Evolutionary conservation across 2,797 vertebrate genomes (phyloP).

Genomic region (Florisuga fusca): DNA sequence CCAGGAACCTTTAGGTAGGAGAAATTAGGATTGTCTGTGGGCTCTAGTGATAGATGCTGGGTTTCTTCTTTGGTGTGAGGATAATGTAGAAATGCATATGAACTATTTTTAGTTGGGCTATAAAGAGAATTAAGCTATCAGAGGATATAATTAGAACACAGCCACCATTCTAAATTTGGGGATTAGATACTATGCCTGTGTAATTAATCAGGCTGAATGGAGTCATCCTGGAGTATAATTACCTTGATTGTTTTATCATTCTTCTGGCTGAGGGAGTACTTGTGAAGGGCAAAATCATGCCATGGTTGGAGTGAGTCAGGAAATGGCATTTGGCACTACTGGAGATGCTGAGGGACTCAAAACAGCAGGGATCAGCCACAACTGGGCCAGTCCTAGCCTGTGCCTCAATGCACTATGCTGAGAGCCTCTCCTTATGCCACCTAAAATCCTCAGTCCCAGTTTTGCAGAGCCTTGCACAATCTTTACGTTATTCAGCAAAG

Average conservation of each 20-base stretch:
- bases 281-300: not conserved
- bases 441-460: not conserved
- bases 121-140: slow-evolving; percentile 2
- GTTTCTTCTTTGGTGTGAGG: not conserved
- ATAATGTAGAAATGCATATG: not conserved
- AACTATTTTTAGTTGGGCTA: slow-evolving; percentile 22
- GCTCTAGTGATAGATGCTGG: not conserved
- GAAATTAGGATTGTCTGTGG: not conserved
- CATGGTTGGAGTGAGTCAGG: accelerated
- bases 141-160: slow-evolving; percentile 15
- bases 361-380: not conserved
- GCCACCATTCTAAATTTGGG: not conserved
- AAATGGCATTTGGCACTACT: not conserved
- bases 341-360: not conserved
- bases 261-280: not conserved
- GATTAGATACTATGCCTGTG: not conserved
- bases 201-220: slow-evolving; percentile 41
- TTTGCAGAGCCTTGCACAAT: not conserved
- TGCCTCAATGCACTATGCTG: not conserved
- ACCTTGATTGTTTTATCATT: not conserved
- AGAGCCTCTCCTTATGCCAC: not conserved
- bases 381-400: not conserved
- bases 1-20: not conserved
- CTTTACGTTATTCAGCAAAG: not conserved
- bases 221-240: not conserved